These are phyloP conservation scores for Amphiduros pacificus DNA, from an alignment of 2,888 invertebrate genomes.

Conservation along the genomic window DNA sequence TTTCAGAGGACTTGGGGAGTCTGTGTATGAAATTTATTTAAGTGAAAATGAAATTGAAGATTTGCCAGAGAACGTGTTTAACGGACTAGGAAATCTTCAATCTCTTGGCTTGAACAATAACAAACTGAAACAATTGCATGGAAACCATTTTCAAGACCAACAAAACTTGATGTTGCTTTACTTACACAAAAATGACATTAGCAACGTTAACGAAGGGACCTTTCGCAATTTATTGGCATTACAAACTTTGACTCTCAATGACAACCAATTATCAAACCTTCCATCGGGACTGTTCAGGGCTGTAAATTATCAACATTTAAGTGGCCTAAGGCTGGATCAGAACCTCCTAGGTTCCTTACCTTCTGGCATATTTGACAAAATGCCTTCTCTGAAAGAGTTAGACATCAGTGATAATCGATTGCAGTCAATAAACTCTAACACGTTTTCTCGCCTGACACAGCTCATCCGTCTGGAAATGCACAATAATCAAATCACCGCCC, in stretches of 20 bases:
- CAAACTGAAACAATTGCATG: not conserved
- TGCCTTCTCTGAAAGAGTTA: not conserved
- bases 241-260: not conserved
- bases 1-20: not conserved
- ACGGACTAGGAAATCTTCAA: no score
- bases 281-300: not conserved
- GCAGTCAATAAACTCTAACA: no score
- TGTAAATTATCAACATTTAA: not conserved
- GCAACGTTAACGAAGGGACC: no score
- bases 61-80: no score
- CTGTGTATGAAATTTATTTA: not conserved
- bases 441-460: no score
- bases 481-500: no score
- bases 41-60: no score
- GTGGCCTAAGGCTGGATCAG: not conserved
- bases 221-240: no score
- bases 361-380: constrained; percentile 4
- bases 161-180: not conserved
- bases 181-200: not conserved
- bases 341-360: not conserved
- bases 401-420: not conserved
- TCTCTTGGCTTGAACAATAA: no score
- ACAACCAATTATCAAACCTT: not conserved
- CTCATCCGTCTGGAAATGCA: no score
- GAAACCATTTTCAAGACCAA: not conserved